A percentile compares a stretch with the other conserved stretches of the same genome.
Evolutionary conservation across 2,797 vertebrate genomes (phyloP).

Genomic region (Sebastes hopkinsi): DNA sequence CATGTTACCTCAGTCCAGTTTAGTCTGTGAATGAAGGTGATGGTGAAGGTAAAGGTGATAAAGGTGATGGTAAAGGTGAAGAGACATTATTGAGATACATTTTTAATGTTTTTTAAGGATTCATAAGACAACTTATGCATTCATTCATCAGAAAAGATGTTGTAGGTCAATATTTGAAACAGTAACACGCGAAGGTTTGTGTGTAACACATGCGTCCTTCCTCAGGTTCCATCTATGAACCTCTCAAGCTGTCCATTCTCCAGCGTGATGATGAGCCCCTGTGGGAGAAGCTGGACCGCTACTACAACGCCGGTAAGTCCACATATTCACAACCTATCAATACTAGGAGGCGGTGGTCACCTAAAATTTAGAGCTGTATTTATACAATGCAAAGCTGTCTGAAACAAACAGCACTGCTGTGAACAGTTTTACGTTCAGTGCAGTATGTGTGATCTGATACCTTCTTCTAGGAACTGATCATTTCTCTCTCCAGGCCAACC

Average conservation of each 20-base stretch:
- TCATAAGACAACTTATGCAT: neutral
- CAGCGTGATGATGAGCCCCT: conserved; percentile 87
- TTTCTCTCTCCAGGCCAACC: neutral
- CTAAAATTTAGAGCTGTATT: neutral
- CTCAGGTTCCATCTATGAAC: conserved; percentile 97
- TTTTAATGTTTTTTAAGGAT: neutral
- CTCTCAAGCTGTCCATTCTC: conserved; percentile 90
- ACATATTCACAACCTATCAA: neutral
- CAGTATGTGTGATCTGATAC: neutral
- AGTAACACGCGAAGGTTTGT: neutral
- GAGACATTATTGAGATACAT: neutral
- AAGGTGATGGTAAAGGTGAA: neutral
- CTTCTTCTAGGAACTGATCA: neutral
- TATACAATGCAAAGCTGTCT: neutral
- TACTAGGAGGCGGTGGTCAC: neutral
- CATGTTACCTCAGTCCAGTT: neutral
- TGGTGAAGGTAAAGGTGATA: too few relatives aligned
- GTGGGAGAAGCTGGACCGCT: conserved; percentile 94
- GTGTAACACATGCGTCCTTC: conserved; percentile 23
- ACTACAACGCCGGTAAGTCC: conserved; percentile 91
- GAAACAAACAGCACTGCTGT: neutral
- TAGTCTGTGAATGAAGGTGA: neutral
- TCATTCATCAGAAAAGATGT: neutral
- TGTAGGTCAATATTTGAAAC: neutral
- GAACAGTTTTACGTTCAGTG: neutral